phyloP scores from a whole-genome alignment of 2,113 vertebrate genomes.

The Ictalurus furcatus region DNA sequence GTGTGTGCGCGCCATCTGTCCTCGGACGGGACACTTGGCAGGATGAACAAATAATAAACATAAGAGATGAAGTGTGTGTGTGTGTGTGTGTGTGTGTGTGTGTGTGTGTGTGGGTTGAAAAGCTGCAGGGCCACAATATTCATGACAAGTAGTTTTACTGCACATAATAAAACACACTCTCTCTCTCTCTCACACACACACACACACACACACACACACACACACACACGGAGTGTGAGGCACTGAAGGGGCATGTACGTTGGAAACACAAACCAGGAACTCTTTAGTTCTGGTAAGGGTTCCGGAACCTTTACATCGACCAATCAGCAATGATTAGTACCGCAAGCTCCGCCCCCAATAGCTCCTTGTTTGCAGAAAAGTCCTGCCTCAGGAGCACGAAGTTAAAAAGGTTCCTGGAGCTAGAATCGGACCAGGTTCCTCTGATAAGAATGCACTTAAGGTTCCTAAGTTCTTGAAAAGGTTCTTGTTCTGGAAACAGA shows the following conservation, averaged over 20 bases:
- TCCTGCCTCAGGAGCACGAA: background rate
- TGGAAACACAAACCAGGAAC: slow-evolving; percentile 17
- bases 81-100: slow-evolving; percentile 68
- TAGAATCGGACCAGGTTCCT: too few species aligned
- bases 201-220: too few species aligned
- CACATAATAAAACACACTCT: slow-evolving; percentile 25
- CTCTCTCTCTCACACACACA: background rate
- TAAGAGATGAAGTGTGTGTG: slow-evolving; percentile 84
- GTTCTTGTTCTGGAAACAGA: background rate
- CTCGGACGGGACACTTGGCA: slow-evolving; percentile 75
- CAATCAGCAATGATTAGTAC: too few species aligned
- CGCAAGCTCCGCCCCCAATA: too few species aligned
- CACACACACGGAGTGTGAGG: too few species aligned
- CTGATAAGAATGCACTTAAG: too few species aligned
- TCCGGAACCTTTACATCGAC: background rate
- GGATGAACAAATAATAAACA: slow-evolving; percentile 79
- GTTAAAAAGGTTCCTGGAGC: too few species aligned
- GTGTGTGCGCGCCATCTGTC: slow-evolving; percentile 64
- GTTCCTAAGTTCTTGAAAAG: too few species aligned
- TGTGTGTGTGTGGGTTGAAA: slow-evolving; percentile 58
- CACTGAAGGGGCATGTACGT: background rate
- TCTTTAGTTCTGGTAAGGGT: background rate
- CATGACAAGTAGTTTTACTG: background rate
- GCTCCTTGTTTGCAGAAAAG: background rate
- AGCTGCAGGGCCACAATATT: background rate